phyloP scores from a whole-genome alignment of 2,797 vertebrate genomes.

The Molossus alvarezi region DNA sequence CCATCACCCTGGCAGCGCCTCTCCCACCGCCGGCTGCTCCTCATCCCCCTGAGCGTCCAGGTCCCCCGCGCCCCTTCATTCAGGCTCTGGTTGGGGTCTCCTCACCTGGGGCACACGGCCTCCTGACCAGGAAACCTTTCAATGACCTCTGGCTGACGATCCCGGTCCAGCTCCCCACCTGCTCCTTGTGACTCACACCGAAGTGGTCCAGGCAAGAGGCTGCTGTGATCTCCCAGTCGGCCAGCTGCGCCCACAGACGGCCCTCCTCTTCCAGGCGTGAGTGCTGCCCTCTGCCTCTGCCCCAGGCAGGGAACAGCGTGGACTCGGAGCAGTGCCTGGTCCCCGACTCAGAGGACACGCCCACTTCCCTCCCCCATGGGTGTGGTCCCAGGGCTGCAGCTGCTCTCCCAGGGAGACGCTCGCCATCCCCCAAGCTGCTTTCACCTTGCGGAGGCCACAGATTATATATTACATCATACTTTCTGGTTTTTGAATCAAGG shows the following conservation, averaged over 20 bases:
- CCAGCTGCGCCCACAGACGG: accelerated
- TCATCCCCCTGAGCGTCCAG: not conserved
- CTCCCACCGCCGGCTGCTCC: not conserved
- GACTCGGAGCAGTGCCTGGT: not conserved
- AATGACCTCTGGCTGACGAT: not conserved
- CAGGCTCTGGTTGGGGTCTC: not conserved
- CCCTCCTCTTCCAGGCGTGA: not conserved
- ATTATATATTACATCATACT: not conserved
- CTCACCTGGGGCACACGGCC: not conserved
- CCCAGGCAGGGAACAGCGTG: not conserved
- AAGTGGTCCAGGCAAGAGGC: accelerated
- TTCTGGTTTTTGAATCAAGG: not conserved
- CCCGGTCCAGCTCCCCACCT: not conserved
- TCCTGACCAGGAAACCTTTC: not conserved
- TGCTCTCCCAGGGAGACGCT: not conserved
- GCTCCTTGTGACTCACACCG: not conserved
- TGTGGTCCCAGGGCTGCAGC: not conserved
- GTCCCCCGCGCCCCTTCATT: not conserved
- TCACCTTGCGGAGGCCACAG: not conserved
- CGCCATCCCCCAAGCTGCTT: not conserved
- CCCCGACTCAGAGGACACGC: too few species aligned
- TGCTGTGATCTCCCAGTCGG: not conserved
- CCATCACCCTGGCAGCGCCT: not conserved
- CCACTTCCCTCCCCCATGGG: not conserved
- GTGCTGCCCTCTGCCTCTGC: not conserved